Evolutionary conservation across 64 coral and sea anemone genomes (phyloP).

Genomic region (Platygyra sinensis): DNA sequence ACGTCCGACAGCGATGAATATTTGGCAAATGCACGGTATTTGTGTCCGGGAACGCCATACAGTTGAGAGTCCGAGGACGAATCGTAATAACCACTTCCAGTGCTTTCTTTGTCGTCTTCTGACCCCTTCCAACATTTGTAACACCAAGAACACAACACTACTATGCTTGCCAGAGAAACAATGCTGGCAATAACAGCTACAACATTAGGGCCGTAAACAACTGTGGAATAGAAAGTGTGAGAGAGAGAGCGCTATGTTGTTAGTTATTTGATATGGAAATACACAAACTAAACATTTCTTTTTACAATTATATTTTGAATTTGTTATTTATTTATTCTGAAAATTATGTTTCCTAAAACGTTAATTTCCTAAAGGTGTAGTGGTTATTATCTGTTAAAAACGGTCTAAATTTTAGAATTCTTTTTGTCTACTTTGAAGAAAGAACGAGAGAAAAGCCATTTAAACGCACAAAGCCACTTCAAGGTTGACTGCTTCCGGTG

Average conservation of each 20-base stretch:
- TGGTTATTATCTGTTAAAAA: neutral
- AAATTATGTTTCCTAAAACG: neutral
- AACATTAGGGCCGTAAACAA: neutral
- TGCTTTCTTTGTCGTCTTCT: conserved; percentile 27
- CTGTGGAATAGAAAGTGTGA: neutral
- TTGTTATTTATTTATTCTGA: neutral
- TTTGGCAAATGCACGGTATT: conserved; percentile 34
- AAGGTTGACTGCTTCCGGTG: conserved; percentile 31
- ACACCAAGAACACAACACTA: conserved; percentile 62
- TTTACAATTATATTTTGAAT: neutral
- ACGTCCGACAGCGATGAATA: conserved; percentile 11
- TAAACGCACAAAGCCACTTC: conserved; percentile 12
- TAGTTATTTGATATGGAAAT: conserved; percentile 6
- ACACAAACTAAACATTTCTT: neutral
- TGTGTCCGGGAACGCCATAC: conserved; percentile 17
- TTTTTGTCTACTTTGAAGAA: neutral
- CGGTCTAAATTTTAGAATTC: neutral
- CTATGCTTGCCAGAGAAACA: conserved; percentile 44
- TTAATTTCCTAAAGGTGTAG: neutral
- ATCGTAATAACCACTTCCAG: conserved; percentile 31
- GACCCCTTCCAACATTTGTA: conserved; percentile 66
- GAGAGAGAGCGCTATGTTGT: neutral
- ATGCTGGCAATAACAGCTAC: conserved; percentile 42
- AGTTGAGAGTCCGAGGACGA: conserved; percentile 51
- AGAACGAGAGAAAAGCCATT: neutral